Evolutionary conservation across 2,888 invertebrate genomes (phyloP).

Genomic region (Dyspetes luteomarginatus): DNA sequence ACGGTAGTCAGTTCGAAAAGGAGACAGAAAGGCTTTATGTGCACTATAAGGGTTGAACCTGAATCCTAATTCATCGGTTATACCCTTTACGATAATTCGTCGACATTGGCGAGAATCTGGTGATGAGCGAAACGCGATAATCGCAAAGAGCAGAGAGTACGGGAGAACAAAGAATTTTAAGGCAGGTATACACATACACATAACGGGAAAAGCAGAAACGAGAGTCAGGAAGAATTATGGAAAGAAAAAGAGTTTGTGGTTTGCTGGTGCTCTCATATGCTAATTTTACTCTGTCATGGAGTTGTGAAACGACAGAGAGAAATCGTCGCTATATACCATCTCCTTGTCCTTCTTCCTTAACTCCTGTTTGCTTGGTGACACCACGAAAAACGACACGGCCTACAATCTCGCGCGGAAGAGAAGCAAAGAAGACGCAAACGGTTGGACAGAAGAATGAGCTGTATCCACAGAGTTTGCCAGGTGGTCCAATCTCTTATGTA

Average conservation of each 20-base stretch:
- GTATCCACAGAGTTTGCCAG: constrained; percentile 74
- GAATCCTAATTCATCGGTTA: neutral
- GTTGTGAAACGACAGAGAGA: constrained; percentile 21
- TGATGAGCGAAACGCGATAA: neutral
- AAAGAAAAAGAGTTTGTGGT: constrained; percentile 15
- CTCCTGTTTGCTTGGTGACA: constrained; percentile 36
- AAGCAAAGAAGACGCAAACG: constrained; percentile 63
- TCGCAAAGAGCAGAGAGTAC: constrained; percentile 22
- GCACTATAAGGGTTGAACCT: neutral
- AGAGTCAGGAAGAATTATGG: constrained; percentile 38
- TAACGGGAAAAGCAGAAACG: constrained; percentile 15
- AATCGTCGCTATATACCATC: constrained; percentile 38
- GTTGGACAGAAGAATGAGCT: constrained; percentile 76
- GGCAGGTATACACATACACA: constrained; percentile 29
- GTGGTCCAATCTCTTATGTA: constrained; percentile 73
- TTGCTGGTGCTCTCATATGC: constrained; percentile 44
- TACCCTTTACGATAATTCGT: neutral
- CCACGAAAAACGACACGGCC: constrained; percentile 22
- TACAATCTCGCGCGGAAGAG: constrained; percentile 72
- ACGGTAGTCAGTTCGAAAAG: constrained; percentile 6
- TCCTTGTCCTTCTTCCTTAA: constrained; percentile 41
- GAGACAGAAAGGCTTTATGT: neutral
- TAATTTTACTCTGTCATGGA: constrained; percentile 54
- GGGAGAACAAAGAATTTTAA: too few relatives aligned
- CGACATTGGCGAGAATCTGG: too few relatives aligned